Conservation (phyloP, 2,113 vertebrate genomes). For the Rana temporaria region DNA sequence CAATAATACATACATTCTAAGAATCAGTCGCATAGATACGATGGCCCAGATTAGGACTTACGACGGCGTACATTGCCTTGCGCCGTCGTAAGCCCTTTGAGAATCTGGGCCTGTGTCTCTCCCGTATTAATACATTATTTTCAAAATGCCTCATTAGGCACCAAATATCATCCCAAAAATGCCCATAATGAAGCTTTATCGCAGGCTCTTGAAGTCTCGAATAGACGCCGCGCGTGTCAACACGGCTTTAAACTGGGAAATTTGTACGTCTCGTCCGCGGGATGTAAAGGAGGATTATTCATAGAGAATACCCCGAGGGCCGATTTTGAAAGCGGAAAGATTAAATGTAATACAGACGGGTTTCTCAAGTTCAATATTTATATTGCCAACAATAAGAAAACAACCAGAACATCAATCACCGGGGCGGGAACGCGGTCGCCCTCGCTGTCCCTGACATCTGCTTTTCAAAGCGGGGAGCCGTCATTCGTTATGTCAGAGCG, state of each 20-base stretch:
- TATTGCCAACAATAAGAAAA: slow-evolving; percentile 18
- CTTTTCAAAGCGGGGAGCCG: neutral
- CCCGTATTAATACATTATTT: slow-evolving; percentile 4
- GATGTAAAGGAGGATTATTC: slow-evolving; percentile 6
- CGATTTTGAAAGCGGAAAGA: neutral
- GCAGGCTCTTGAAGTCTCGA: neutral
- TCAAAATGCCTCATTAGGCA: slow-evolving; percentile 12
- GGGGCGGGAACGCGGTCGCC: neutral
- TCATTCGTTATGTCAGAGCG: neutral
- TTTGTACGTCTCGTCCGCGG: neutral
- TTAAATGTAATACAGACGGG: slow-evolving; percentile 11
- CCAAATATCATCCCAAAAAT: neutral
- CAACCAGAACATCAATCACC: neutral
- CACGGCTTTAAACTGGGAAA: neutral
- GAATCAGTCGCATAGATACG: too few relatives aligned
- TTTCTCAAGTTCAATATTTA: slow-evolving; percentile 17
- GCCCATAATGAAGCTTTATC: neutral
- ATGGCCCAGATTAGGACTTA: too few relatives aligned
- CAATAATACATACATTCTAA: too few relatives aligned
- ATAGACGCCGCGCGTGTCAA: neutral
- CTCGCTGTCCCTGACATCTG: neutral
- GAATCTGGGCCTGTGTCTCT: neutral
- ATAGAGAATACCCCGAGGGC: neutral
- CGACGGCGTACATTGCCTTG: too few relatives aligned
- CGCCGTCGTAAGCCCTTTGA: too few relatives aligned